phyloP scores from a whole-genome alignment of 2,888 invertebrate species.

The Blastobasis lacticolella region DNA sequence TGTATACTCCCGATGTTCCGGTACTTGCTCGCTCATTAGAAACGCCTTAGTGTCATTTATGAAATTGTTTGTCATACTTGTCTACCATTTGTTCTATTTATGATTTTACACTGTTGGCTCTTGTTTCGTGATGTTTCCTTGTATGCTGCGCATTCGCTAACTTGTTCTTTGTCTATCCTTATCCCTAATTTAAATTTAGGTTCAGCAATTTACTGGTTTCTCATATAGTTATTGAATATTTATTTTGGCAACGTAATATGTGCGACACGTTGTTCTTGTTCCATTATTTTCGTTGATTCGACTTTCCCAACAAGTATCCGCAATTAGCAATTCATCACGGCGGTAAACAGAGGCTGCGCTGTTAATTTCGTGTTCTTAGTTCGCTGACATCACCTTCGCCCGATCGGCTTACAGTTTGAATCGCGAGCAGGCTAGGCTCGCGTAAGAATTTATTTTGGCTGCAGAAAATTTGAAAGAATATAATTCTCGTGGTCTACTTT shows the following conservation, averaged over 20 bases:
- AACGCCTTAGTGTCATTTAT: conserved; percentile 9
- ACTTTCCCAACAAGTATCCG: neutral
- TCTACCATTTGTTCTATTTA: conserved; percentile 1
- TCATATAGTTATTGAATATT: too few species aligned
- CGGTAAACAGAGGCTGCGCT: conserved; percentile 27
- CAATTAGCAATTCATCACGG: conserved; percentile 35
- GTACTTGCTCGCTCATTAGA: conserved; percentile 31
- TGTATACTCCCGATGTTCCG: conserved; percentile 12
- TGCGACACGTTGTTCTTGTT: too few species aligned
- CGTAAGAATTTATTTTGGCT: conserved; percentile 34
- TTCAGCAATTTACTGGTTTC: too few species aligned
- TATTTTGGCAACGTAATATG: too few species aligned
- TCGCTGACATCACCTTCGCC: conserved; percentile 47
- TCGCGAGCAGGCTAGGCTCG: conserved; percentile 31
- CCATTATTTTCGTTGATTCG: too few species aligned
- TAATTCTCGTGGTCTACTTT: neutral
- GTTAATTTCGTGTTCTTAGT: conserved; percentile 45
- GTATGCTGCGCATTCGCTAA: too few species aligned
- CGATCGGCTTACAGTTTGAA: conserved; percentile 46
- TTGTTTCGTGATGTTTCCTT: too few species aligned
- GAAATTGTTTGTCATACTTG: conserved; percentile 7
- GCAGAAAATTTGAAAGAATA: conserved; percentile 16
- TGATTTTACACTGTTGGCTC: too few species aligned
- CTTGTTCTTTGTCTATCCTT: too few species aligned
- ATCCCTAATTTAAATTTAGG: too few species aligned